Base-by-base conservation (phyloP, 2,113 vertebrate species). In the Numida meleagris region DNA sequence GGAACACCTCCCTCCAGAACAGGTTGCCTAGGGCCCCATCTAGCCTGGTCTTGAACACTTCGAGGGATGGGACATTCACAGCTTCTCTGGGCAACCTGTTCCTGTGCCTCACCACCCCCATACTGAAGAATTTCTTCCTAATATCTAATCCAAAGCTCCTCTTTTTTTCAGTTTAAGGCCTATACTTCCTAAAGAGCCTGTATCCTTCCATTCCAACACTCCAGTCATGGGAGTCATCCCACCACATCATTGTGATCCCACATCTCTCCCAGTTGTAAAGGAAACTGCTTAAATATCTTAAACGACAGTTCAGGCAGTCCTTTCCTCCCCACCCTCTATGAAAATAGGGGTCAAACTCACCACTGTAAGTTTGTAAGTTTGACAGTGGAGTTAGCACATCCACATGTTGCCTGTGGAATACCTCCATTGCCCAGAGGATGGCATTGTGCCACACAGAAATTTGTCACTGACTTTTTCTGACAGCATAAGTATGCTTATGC, bases 391-490 rank as follows among this genome's bases (percentile, higher is more conserved):
- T 40, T 42, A 12, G 2, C 17, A 8, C 16, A 1, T 4, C 19
- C 43, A 11, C 34, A 15, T 3, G 38, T 6, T 40, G 24, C 50
- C 50, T 20, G 38, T 42, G 53, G 14, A 20, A 9, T 78, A 20
- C 59, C 82, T 55, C 36, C 12, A 8, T 1, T 33, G 58, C 38
- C 94, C 93, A 76, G 89, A 73, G 38, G 93, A 91, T 86, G 89
- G 94, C 93, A 86, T 80, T 94, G 66, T 29, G 34, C 33, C 82
- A 86, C 61, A 72, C 62, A 20, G 27, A 45, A 40, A 43, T 48
- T 19, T 23, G 1, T 25, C 45, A 9, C 4, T 2, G 43, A 6
- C 51, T 51, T 57, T 19, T 55, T n/a, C 71, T 3, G 11, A 45
- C 24, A 51, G 74, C 43, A 36, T 4, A 68, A 12, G n/a, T 1